Conservation (phyloP, 1,140 invertebrate species). For the Drosophila elegans region DNA sequence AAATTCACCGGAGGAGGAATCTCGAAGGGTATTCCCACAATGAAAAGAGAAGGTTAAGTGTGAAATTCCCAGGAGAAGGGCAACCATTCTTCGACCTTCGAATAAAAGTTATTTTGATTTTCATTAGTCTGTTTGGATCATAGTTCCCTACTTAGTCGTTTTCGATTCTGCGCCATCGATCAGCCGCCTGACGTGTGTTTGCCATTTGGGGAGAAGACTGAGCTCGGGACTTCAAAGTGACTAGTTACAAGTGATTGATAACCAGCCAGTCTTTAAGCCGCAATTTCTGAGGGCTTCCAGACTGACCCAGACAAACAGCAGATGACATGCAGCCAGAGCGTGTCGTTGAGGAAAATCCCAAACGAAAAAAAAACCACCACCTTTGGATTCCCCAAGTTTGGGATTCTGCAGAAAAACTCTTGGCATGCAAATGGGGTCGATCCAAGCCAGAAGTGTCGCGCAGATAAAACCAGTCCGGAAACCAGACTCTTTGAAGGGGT, state of each 20-base stretch:
- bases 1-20: neutral
- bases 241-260: slow-evolving; percentile 22
- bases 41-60: slow-evolving; percentile 5
- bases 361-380: slow-evolving; percentile 47
- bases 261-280: neutral
- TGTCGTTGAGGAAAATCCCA: slow-evolving; percentile 39
- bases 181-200: slow-evolving; percentile 41
- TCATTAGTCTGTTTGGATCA: slow-evolving; percentile 16
- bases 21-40: neutral
- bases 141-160: slow-evolving; percentile 14
- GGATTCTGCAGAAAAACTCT: slow-evolving; percentile 56
- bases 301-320: slow-evolving; percentile 14
- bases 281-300: slow-evolving; percentile 2
- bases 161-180: slow-evolving; percentile 33
- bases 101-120: slow-evolving; percentile 19
- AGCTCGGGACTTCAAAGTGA: slow-evolving; percentile 16
- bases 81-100: slow-evolving; percentile 20
- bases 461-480: slow-evolving; percentile 10
- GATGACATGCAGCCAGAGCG: slow-evolving; percentile 6
- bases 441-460: slow-evolving; percentile 5
- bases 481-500: slow-evolving; percentile 8
- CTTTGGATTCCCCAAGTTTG: slow-evolving; percentile 30
- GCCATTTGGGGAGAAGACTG: slow-evolving; percentile 41
- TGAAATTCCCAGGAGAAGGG: slow-evolving; percentile 25
- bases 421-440: slow-evolving; percentile 29